Conservation (phyloP, 2,888 invertebrate genomes). For the Dicycla oo region DNA sequence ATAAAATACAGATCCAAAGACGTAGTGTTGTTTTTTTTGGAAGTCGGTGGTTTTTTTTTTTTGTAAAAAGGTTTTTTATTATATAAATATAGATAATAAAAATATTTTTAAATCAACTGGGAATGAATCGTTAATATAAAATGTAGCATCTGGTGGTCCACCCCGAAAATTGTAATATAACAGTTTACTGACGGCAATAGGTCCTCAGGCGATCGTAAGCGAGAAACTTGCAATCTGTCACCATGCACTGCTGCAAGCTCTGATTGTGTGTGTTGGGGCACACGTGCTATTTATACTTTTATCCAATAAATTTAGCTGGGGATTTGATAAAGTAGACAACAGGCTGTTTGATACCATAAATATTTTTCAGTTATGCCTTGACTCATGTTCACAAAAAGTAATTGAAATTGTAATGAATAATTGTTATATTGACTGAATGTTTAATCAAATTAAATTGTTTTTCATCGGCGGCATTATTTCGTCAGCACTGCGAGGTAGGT, state of each 20-base stretch:
- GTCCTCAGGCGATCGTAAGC: constrained; percentile 54
- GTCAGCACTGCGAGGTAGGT: constrained; percentile 45
- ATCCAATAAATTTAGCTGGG: constrained; percentile 9
- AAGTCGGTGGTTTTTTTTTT: no score
- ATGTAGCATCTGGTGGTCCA: constrained; percentile 54
- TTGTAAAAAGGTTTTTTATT: no score
- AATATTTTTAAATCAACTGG: constrained; percentile 8
- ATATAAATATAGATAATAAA: no score
- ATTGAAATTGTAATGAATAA: constrained; percentile 1
- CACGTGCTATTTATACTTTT: constrained; percentile 49
- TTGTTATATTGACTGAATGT: constrained; percentile 18
- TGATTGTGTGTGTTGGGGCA: constrained; percentile 40
- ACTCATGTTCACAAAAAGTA: constrained; percentile 6
- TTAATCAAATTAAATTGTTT: constrained; percentile 49
- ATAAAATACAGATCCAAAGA: no score
- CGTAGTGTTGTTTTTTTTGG: no score
- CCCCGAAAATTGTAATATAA: constrained; percentile 56
- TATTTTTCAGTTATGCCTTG: neutral
- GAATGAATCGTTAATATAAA: constrained; percentile 34
- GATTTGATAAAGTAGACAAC: constrained; percentile 6
- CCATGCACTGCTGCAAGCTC: constrained; percentile 51
- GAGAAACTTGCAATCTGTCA: constrained; percentile 57
- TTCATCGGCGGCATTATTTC: constrained; percentile 52
- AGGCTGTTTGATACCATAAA: neutral
- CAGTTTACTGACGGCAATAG: constrained; percentile 52